phyloP scores from a whole-genome alignment of 2,888 invertebrate genomes.

The Eupithecia centaureata region DNA sequence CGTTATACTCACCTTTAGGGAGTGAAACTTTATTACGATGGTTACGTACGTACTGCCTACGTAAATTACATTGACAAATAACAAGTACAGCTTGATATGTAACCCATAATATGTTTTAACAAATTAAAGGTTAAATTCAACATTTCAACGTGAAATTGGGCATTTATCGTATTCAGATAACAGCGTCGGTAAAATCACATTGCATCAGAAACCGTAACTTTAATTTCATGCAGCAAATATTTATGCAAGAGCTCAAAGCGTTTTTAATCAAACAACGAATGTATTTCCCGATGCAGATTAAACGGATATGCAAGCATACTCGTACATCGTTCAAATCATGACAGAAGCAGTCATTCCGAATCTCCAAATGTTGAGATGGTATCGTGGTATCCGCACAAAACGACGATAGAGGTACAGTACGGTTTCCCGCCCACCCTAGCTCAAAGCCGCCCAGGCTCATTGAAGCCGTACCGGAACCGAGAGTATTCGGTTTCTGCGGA shows the following conservation, averaged over 20 bases:
- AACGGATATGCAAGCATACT: conserved; percentile 10
- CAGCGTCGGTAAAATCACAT: conserved; percentile 7
- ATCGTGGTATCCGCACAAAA: not conserved
- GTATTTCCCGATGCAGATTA: conserved; percentile 7
- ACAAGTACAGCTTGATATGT: not conserved
- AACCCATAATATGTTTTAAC: no score
- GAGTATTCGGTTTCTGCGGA: conserved; percentile 15
- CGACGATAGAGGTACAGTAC: not conserved
- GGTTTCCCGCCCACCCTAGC: not conserved
- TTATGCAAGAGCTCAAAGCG: conserved; percentile 18
- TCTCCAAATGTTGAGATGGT: not conserved
- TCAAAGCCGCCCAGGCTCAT: not conserved
- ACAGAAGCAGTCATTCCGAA: not conserved
- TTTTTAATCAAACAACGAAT: conserved; percentile 11
- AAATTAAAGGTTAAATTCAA: not conserved
- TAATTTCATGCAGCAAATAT: conserved; percentile 15
- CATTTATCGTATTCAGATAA: not conserved
- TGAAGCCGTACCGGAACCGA: conserved; percentile 6
- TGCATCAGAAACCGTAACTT: not conserved
- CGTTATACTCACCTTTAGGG: not conserved
- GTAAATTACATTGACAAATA: not conserved
- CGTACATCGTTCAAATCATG: not conserved
- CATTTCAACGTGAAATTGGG: conserved; percentile 1
- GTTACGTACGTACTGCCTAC: not conserved
- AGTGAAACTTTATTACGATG: not conserved